phyloP scores from a whole-genome alignment of 2,797 vertebrate genomes.

The Propithecus perrieri region DNA sequence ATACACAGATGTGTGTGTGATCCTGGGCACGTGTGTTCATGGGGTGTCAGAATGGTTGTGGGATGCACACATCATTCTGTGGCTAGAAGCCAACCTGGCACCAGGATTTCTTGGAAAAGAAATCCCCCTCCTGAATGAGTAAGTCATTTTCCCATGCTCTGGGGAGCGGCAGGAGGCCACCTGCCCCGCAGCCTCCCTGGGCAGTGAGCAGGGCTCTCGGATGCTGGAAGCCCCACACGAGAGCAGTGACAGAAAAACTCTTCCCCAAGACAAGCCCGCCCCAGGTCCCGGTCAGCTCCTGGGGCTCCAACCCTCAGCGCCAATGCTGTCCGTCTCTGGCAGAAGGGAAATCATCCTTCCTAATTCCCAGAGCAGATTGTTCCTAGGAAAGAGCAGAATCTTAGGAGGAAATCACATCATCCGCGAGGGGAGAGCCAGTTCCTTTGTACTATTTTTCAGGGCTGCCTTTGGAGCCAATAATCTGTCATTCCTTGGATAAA shows the following conservation, averaged over 20 bases:
- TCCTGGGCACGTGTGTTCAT: fast-evolving
- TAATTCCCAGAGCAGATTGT: slow-evolving; percentile 84
- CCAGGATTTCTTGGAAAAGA: not conserved
- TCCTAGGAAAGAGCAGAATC: slow-evolving; percentile 85
- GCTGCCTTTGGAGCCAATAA: slow-evolving; percentile 88
- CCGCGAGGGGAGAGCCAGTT: slow-evolving; percentile 85
- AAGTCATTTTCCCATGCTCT: not conserved
- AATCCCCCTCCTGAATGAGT: not conserved
- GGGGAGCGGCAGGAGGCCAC: not conserved
- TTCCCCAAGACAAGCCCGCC: not conserved
- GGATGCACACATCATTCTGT: not conserved
- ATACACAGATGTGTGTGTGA: not conserved
- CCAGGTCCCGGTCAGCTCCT: not conserved
- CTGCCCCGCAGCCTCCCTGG: not conserved
- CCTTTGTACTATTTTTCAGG: slow-evolving; percentile 88
- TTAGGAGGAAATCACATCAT: slow-evolving; percentile 88
- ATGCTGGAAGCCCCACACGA: not conserved
- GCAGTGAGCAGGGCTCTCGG: fast-evolving
- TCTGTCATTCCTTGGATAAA: slow-evolving; percentile 94
- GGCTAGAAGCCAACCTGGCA: not conserved
- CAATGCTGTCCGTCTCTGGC: slow-evolving; percentile 62
- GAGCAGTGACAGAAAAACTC: not conserved
- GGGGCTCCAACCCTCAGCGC: slow-evolving; percentile 56
- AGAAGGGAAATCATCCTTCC: slow-evolving; percentile 84
- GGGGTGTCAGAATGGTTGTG: fast-evolving